These are phyloP conservation scores for Berghia stephanieae DNA, from an alignment of 1,140 invertebrate genomes.

Conservation along the genomic window DNA sequence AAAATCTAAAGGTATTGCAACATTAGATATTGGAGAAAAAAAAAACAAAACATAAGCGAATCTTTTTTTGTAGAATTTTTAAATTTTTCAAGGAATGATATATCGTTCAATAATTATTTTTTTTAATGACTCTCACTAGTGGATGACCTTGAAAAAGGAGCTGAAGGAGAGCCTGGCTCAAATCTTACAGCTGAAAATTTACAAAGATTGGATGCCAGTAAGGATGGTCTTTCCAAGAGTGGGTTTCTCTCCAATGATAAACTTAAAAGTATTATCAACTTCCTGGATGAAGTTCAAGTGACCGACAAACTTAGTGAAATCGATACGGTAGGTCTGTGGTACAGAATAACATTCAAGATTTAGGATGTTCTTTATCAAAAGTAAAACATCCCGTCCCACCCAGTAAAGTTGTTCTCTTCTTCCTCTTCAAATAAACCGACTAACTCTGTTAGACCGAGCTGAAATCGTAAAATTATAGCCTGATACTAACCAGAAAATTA, in stretches of 20 bases:
- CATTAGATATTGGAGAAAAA: no score
- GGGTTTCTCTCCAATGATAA: constrained; percentile 62
- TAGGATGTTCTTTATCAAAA: neutral
- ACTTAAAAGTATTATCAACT: constrained; percentile 63
- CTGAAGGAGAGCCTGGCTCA: constrained; percentile 39
- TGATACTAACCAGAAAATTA: no score
- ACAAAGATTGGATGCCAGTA: constrained; percentile 46
- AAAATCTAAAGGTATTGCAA: no score
- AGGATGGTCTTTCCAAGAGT: constrained; percentile 45
- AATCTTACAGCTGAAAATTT: constrained; percentile 58
- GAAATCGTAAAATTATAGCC: no score
- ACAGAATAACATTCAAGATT: neutral
- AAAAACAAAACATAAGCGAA: no score
- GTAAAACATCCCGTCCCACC: neutral
- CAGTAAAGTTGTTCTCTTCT: neutral
- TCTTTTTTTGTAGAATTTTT: no score
- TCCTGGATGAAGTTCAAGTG: constrained; percentile 65
- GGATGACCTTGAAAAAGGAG: constrained; percentile 56
- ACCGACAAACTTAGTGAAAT: constrained; percentile 61
- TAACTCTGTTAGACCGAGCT: no score
- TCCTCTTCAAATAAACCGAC: neutral
- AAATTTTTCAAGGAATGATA: no score
- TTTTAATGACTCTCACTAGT: constrained; percentile 41
- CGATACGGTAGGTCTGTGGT: constrained; percentile 50
- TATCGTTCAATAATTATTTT: no score